Conservation (phyloP, 2,888 invertebrate species). For the Spodoptera littoralis region DNA sequence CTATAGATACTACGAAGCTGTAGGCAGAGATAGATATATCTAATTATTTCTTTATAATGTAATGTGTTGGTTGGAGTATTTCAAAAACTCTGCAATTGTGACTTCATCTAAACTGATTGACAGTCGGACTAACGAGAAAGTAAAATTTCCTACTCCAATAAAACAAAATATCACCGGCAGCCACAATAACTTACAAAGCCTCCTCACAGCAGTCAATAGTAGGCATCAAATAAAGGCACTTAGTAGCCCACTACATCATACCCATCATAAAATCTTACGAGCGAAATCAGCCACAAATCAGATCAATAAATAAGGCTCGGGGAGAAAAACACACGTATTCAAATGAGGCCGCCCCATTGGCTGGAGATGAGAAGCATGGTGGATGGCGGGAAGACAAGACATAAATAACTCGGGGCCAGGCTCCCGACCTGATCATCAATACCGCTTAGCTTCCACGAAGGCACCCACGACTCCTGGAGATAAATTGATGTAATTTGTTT, state of each 20-base stretch:
- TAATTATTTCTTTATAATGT: slow-evolving; percentile 8
- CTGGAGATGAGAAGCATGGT: slow-evolving; percentile 42
- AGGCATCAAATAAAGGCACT: slow-evolving; percentile 16
- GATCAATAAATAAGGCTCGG: slow-evolving; percentile 36
- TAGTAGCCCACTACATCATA: slow-evolving; percentile 34
- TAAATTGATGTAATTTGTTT: slow-evolving; percentile 44
- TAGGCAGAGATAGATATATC: neutral
- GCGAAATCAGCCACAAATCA: slow-evolving; percentile 40
- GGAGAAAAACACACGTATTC: slow-evolving; percentile 50
- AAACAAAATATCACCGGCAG: too few relatives aligned
- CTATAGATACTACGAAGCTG: slow-evolving; percentile 19
- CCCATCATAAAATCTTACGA: slow-evolving; percentile 35
- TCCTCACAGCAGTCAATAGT: too few relatives aligned
- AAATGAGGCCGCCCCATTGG: slow-evolving; percentile 45
- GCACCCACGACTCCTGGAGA: slow-evolving; percentile 13
- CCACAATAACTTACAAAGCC: too few relatives aligned
- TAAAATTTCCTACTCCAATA: too few relatives aligned
- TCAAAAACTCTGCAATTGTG: too few relatives aligned
- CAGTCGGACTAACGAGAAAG: too few relatives aligned
- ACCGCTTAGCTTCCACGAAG: slow-evolving; percentile 30
- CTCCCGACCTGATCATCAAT: slow-evolving; percentile 40
- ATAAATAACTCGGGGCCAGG: slow-evolving; percentile 41
- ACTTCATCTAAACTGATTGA: too few relatives aligned
- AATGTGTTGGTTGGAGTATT: too few relatives aligned
- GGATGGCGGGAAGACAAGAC: slow-evolving; percentile 17